phyloP scores from a whole-genome alignment of 2,888 invertebrate genomes.

The Ophioninae sp. region DNA sequence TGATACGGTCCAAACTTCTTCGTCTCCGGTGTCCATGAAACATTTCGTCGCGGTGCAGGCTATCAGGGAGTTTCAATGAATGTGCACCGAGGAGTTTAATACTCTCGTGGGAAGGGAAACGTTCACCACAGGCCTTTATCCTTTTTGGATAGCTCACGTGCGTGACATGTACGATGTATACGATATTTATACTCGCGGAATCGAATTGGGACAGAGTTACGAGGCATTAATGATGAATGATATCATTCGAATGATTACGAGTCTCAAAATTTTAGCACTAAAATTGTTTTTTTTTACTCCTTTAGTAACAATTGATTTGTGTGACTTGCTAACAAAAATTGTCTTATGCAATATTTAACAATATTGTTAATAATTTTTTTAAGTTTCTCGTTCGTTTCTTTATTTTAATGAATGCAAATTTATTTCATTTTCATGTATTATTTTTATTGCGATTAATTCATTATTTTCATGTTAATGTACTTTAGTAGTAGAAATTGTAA shows the following conservation, averaged over 20 bases:
- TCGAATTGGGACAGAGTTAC: conserved; percentile 28
- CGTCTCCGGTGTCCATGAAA: conserved; percentile 5
- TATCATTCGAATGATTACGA: conserved; percentile 40
- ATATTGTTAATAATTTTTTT: too few species aligned
- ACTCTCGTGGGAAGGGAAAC: conserved; percentile 43
- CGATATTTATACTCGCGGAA: conserved; percentile 41
- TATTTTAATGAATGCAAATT: too few species aligned
- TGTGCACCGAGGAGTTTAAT: conserved; percentile 21
- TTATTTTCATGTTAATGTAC: too few species aligned
- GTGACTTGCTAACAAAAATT: too few species aligned
- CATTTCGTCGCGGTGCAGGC: background rate
- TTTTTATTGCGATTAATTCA: too few species aligned
- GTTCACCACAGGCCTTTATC: conserved; percentile 7
- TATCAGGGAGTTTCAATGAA: conserved; percentile 35
- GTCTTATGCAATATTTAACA: too few species aligned
- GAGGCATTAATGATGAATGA: background rate
- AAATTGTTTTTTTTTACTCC: too few species aligned
- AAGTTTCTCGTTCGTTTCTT: too few species aligned
- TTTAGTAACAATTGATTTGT: too few species aligned
- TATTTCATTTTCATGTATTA: too few species aligned
- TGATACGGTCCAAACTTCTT: conserved; percentile 24
- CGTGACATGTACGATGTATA: conserved; percentile 37
- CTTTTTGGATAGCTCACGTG: conserved; percentile 22
- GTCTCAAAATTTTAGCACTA: background rate
- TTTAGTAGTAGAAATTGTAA: too few species aligned